Evolutionary conservation across 2,797 vertebrate species (phyloP).

Genomic region (Crenuchus spilurus): DNA sequence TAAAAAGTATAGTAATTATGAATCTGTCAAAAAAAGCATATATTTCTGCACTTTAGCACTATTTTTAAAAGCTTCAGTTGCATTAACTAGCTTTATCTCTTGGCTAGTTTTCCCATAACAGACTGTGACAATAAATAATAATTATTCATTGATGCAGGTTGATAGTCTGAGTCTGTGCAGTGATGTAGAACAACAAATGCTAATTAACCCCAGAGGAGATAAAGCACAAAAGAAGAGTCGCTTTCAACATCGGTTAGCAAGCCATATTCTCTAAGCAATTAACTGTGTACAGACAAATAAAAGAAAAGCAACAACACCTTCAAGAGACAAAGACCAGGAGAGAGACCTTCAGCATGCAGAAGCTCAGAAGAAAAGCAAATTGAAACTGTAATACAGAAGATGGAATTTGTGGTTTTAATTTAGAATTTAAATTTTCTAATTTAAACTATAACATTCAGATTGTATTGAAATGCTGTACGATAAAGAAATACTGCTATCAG

Average conservation of each 20-base stretch:
- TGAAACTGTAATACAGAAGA: background rate
- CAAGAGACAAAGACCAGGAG: background rate
- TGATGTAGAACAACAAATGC: conserved; percentile 53
- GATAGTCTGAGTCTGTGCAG: conserved; percentile 44
- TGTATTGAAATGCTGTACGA: no score
- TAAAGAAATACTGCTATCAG: no score
- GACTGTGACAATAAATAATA: conserved; percentile 43
- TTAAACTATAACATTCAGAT: no score
- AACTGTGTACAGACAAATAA: conserved; percentile 12
- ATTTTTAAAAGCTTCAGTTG: conserved; percentile 43
- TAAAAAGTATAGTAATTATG: background rate
- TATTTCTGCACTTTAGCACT: conserved; percentile 1
- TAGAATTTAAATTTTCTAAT: no score
- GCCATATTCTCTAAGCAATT: conserved; percentile 48
- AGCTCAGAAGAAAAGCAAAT: background rate
- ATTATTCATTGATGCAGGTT: conserved; percentile 48
- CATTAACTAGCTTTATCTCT: conserved; percentile 19
- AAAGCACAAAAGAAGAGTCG: conserved; percentile 42
- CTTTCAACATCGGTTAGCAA: conserved; percentile 51
- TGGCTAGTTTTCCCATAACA: conserved; percentile 35
- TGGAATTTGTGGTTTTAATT: background rate
- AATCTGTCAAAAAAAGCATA: background rate
- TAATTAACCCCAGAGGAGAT: conserved; percentile 57
- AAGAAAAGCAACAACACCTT: conserved; percentile 23
- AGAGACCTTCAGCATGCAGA: background rate